Percentiles rank a stretch among this genome's conserved stretches.
phyloP scores from a whole-genome alignment of 2,113 vertebrate genomes.

The Balaeniceps rex region DNA sequence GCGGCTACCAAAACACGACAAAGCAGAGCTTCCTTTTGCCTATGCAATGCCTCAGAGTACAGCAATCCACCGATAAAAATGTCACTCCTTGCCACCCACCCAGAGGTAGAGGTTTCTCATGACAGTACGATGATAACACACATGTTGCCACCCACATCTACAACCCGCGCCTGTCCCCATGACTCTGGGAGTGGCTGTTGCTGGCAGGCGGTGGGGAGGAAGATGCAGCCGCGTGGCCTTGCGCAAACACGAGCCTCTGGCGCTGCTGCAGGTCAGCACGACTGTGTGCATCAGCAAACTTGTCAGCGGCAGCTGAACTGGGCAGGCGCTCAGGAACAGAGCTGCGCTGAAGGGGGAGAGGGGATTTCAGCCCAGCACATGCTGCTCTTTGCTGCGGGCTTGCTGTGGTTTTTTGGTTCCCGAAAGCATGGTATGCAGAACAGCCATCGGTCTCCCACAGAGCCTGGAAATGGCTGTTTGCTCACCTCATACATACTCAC shows the following conservation, averaged over 20 bases:
- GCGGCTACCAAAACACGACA: not conserved
- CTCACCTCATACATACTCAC: not conserved
- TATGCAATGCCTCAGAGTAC: not conserved
- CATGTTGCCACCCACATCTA: not conserved
- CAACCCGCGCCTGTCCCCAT: not conserved
- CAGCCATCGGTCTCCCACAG: not conserved
- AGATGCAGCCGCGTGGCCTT: not conserved
- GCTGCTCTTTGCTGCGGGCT: not conserved
- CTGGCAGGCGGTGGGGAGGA: not conserved
- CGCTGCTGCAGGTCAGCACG: not conserved
- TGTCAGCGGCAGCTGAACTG: not conserved
- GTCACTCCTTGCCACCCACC: not conserved
- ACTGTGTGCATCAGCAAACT: not conserved
- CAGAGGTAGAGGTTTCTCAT: not conserved
- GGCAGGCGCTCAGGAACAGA: not conserved
- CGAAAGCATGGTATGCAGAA: not conserved
- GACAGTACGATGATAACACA: not conserved
- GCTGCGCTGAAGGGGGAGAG: not conserved
- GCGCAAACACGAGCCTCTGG: not conserved
- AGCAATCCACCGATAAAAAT: not conserved
- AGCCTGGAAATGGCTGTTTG: not conserved
- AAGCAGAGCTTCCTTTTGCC: not conserved
- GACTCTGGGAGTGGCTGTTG: not conserved
- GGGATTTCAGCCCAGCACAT: not conserved
- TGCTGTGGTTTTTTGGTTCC: not conserved